These are phyloP conservation scores for Podarcis muralis DNA, from an alignment of 2,113 vertebrate genomes.

Conservation along the genomic window DNA sequence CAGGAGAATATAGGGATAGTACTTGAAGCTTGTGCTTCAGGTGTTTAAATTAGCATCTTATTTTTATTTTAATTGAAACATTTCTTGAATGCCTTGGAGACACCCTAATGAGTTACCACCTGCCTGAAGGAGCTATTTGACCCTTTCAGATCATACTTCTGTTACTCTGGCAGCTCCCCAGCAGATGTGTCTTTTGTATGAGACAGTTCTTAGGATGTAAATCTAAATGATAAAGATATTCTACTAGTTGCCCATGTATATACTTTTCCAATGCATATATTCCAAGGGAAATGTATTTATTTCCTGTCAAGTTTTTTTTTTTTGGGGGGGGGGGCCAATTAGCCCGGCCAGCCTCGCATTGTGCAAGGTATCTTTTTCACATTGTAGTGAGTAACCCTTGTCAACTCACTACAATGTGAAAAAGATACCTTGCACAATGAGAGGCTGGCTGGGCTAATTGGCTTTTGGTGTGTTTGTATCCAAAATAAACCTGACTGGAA, in stretches of 20 bases:
- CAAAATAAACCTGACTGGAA: constrained; percentile 27
- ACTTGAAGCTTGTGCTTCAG: constrained; percentile 10
- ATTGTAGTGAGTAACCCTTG: too few relatives aligned
- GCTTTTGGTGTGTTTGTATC: constrained; percentile 52
- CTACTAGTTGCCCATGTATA: constrained; percentile 36
- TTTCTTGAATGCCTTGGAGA: constrained; percentile 19
- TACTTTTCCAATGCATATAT: neutral
- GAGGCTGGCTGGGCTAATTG: constrained; percentile 41
- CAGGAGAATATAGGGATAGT: neutral
- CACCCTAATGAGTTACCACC: neutral
- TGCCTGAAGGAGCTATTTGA: constrained; percentile 26
- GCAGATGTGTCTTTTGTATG: constrained; percentile 24
- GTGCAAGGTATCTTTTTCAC: neutral
- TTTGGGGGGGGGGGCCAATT: neutral
- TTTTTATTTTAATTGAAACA: constrained; percentile 17
- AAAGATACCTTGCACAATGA: constrained; percentile 24
- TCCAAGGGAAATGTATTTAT: constrained; percentile 61
- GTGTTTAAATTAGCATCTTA: neutral
- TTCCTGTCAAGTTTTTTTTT: constrained; percentile 26
- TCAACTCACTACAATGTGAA: too few relatives aligned
- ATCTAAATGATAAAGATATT: neutral
- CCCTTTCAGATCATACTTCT: constrained; percentile 34
- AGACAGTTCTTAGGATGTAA: neutral
- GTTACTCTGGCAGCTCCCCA: neutral
- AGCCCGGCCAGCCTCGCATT: constrained; percentile 47